Percentiles rank a stretch among this genome's conserved stretches.
These are phyloP conservation scores for Nemurella pictetii DNA, from an alignment of 2,888 invertebrate genomes.

Conservation along the genomic window DNA sequence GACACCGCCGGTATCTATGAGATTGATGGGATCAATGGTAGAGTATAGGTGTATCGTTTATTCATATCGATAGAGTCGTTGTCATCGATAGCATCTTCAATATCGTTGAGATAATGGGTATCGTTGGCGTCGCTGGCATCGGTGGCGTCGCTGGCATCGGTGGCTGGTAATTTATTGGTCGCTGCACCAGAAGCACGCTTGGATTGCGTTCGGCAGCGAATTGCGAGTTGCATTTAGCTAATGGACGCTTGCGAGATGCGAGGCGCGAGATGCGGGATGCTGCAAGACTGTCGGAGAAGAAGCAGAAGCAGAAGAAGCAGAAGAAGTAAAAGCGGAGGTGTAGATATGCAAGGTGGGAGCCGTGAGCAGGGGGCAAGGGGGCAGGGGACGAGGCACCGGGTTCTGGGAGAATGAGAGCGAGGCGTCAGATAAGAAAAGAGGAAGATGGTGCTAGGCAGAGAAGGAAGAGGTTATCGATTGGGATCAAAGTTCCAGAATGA, in stretches of 20 bases:
- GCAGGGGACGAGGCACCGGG: conserved; percentile 6
- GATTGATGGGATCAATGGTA: no score
- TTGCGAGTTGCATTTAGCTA: no score
- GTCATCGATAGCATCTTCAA: no score
- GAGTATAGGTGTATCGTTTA: no score
- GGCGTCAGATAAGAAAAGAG: conserved; percentile 7
- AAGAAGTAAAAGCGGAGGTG: neutral
- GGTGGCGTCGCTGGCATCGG: no score
- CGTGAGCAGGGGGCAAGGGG: neutral
- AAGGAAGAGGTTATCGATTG: conserved; percentile 40
- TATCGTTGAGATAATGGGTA: no score
- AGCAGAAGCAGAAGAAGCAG: neutral
- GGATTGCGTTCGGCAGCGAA: no score
- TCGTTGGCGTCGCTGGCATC: no score
- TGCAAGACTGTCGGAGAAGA: neutral
- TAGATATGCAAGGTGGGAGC: neutral
- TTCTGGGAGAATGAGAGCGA: conserved; percentile 15
- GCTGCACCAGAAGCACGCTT: no score
- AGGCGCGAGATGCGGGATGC: neutral
- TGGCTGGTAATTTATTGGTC: no score
- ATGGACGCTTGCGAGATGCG: conserved; percentile 10
- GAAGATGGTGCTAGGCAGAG: conserved; percentile 15
- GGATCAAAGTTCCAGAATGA: conserved; percentile 40
- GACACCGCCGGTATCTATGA: no score
- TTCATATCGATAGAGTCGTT: no score